Evolutionary conservation across 92 coral and sea anemone genomes (phyloP).

Genomic region (Montipora capitata): DNA sequence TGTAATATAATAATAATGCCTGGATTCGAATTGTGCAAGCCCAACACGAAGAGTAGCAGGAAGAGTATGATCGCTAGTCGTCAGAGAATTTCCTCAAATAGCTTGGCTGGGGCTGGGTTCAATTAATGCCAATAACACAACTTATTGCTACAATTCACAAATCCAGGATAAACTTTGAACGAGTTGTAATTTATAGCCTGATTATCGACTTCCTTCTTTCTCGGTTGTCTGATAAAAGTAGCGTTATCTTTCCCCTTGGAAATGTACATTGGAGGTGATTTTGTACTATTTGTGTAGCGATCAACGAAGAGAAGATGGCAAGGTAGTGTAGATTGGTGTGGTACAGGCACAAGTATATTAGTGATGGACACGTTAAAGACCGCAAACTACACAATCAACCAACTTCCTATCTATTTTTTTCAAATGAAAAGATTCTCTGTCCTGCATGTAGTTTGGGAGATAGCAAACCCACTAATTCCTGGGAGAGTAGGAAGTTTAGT

Average conservation of each 20-base stretch:
- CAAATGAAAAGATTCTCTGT: background rate
- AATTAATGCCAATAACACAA: slow-evolving; percentile 18
- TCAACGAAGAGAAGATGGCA: slow-evolving; percentile 12
- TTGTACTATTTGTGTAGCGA: background rate
- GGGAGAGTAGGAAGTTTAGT: slow-evolving; percentile 8
- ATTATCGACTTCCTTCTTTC: background rate
- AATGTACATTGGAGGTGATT: slow-evolving; percentile 32
- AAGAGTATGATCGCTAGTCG: background rate
- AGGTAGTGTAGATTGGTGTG: slow-evolving; percentile 45
- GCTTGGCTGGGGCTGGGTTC: slow-evolving; percentile 30
- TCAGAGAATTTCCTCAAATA: slow-evolving; percentile 24
- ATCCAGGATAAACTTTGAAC: background rate
- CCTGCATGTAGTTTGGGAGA: background rate
- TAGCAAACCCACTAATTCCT: slow-evolving; percentile 20
- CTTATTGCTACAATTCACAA: slow-evolving; percentile 30
- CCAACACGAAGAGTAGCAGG: slow-evolving; percentile 13
- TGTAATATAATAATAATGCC: slow-evolving; percentile 44
- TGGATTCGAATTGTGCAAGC: slow-evolving; percentile 40
- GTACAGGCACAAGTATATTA: background rate
- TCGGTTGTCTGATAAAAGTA: background rate
- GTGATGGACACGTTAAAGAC: slow-evolving; percentile 13
- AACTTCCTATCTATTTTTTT: slow-evolving; percentile 12
- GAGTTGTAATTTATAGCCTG: slow-evolving; percentile 26
- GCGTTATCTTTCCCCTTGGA: background rate
- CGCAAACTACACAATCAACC: slow-evolving; percentile 30